phyloP scores from a whole-genome alignment of 2,797 vertebrate genomes.

The Triplophysa yarkandensis region DNA sequence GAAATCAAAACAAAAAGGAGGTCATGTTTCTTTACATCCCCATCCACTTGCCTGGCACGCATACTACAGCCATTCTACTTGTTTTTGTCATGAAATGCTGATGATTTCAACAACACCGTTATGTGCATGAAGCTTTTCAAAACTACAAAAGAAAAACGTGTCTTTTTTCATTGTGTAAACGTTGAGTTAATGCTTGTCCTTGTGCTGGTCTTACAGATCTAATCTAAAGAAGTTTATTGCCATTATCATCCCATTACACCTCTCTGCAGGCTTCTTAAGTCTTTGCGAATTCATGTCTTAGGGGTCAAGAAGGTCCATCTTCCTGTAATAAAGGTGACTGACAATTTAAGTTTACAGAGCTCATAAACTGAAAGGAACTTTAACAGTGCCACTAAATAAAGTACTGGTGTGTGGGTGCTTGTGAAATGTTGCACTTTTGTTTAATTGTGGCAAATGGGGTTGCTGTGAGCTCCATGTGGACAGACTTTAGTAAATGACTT shows the following conservation, averaged over 20 bases:
- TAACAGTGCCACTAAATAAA: background rate
- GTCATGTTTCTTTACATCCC: no score
- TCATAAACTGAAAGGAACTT: background rate
- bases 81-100: no score
- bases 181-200: background rate
- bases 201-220: background rate
- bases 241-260: background rate
- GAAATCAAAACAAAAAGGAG: no score
- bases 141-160: no score
- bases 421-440: constrained; percentile 16
- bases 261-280: background rate
- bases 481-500: constrained; percentile 31
- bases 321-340: background rate
- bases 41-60: no score
- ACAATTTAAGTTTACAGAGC: background rate
- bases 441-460: constrained; percentile 27
- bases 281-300: background rate
- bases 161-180: no score
- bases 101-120: no score
- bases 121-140: no score
- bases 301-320: background rate
- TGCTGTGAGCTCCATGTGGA: constrained; percentile 35
- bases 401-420: background rate
- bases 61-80: no score
- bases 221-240: background rate